Conservation (phyloP, 2,797 vertebrate species). For the Xenopus petersii region DNA sequence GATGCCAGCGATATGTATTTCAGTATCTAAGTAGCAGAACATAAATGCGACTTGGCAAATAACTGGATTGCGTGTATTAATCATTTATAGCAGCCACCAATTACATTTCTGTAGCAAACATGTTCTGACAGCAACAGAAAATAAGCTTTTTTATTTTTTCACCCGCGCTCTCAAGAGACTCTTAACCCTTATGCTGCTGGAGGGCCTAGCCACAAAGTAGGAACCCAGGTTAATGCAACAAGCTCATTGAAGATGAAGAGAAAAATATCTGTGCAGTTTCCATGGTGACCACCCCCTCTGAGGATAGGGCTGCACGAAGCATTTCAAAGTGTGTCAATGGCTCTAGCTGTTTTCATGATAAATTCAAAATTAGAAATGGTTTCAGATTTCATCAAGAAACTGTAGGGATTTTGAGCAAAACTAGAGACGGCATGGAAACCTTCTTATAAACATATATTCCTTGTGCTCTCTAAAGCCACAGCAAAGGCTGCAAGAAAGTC, state of each 20-base stretch:
- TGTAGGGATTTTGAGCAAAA: constrained; percentile 52
- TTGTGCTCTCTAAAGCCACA: too few relatives aligned
- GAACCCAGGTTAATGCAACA: constrained; percentile 68
- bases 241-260: constrained; percentile 74
- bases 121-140: constrained; percentile 62
- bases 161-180: constrained; percentile 40
- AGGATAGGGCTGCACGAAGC: constrained; percentile 61
- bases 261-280: constrained; percentile 73
- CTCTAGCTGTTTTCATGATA: constrained; percentile 66
- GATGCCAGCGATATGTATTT: neutral
- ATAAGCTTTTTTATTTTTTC: constrained; percentile 56
- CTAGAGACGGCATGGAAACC: too few relatives aligned
- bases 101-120: constrained; percentile 51
- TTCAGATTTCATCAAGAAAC: constrained; percentile 48
- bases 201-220: constrained; percentile 43
- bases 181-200: constrained; percentile 60
- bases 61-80: constrained; percentile 46
- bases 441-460: too few relatives aligned
- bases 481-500: too few relatives aligned
- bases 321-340: constrained; percentile 63
- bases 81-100: constrained; percentile 57
- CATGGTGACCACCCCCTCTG: constrained; percentile 87
- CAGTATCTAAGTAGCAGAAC: neutral
- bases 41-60: neutral
- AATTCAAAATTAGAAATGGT: constrained; percentile 66